Evolutionary conservation across 2,888 invertebrate genomes (phyloP), one percentile per base, ranked within the genome.

Genomic region (Epinotia ramella): DNA sequence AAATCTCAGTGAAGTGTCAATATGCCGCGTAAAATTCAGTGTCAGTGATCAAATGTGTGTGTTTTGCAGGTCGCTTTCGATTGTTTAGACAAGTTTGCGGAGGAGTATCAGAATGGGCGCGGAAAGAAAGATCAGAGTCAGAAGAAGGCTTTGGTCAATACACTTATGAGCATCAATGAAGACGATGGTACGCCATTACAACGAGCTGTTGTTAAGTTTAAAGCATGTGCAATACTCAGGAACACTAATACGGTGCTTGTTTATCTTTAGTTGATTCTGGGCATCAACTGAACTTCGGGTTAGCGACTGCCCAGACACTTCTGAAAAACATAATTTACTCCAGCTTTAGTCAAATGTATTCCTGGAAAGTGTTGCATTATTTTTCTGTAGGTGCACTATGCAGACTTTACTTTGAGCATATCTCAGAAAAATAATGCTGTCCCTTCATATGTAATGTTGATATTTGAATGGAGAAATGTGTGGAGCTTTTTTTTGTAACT

Each of bases 131-230:
- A 90, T 4, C 82, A 82, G n/a, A 91, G n/a, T 24, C 69, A 88
- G 78, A 89, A 90, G 60, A 92, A 89, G 84, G 87, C 82, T 77
- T 81, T 73, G 68, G 78, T 84, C 82, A 87, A 87, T 65, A 87
- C 84, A 28, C 90, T 94, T 76, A 89, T 93, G 80, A 91, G 91
- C 79, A 94, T 94, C 73, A 82, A 89, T 72, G 94, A 94, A 79
- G 91, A 91, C 73, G 93, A 91, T 80, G 89, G 94, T 91, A 86
- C 81, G 79, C 56, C 24, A 20, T 69, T n/a, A 70, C 53, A 49
- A 24, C 3, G 4, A 63, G 59, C 40, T 46, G 71, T 63, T 12
- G 18, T 12, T 3, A 11, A 49, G 7, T n/a, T 53, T 53, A 13
- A 7, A n/a, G n/a, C n/a, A n/a, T 6, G 13, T 53, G 16, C n/a